Conservation (phyloP, 2,113 vertebrate species). For the Cricetomys ansorgei region DNA sequence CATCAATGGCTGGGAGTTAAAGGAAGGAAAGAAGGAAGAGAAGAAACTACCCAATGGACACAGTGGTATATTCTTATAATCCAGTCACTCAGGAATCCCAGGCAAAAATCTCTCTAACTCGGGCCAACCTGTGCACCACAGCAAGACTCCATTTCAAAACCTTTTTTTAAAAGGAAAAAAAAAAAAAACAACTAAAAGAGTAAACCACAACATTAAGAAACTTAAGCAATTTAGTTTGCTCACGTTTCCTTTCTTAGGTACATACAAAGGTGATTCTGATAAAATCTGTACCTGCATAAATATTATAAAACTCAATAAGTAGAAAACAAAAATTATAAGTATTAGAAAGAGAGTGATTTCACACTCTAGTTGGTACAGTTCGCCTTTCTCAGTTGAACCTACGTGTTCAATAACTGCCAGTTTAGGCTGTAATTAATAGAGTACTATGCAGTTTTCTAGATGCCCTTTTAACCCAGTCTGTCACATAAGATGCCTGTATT, state of each 20-base stretch:
- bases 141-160: no score
- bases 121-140: no score
- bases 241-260: background rate
- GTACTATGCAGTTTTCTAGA: background rate
- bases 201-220: background rate
- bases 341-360: background rate
- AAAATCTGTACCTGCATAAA: background rate
- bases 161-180: background rate
- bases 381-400: background rate
- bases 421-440: background rate
- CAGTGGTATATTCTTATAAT: no score
- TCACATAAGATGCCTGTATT: background rate
- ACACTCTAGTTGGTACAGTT: background rate
- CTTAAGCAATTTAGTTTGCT: background rate
- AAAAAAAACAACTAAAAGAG: background rate
- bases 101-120: no score
- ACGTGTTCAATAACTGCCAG: background rate
- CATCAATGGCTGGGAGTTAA: no score
- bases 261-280: background rate
- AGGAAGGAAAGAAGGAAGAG: no score
- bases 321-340: constrained; percentile 11
- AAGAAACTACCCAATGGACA: no score
- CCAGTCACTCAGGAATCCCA: no score
- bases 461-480: background rate
- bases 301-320: background rate